These are phyloP conservation scores for Poeciliopsis occidentalis DNA, from an alignment of 2,113 vertebrate species.

Conservation along the genomic window DNA sequence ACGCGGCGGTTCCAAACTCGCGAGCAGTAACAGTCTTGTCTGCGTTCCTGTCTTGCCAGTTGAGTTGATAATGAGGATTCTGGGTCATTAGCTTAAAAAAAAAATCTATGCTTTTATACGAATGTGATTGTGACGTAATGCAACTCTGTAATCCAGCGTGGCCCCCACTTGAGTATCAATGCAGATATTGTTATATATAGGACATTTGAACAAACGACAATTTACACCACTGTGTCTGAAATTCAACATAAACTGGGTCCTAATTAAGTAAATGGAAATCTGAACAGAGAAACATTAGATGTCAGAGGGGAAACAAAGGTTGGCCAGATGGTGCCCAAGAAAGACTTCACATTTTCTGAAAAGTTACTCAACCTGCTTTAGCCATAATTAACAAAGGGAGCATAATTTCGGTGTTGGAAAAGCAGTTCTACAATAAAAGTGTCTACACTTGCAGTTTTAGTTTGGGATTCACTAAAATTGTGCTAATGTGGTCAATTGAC, in stretches of 20 bases:
- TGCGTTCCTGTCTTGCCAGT: conserved; percentile 69
- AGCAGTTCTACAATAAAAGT: background rate
- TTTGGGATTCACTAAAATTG: background rate
- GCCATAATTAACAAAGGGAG: background rate
- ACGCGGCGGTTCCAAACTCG: conserved; percentile 70
- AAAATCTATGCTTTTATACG: conserved; percentile 50
- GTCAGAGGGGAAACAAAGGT: background rate
- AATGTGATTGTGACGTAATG: conserved; percentile 57
- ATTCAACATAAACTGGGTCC: conserved; percentile 57
- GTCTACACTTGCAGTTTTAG: background rate
- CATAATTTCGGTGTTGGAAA: background rate
- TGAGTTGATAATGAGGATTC: conserved; percentile 73
- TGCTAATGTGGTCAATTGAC: background rate
- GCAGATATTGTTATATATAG: conserved; percentile 37
- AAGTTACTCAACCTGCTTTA: background rate
- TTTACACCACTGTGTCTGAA: conserved; percentile 58
- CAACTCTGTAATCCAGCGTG: conserved; percentile 48
- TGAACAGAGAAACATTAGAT: background rate
- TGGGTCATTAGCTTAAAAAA: conserved; percentile 70
- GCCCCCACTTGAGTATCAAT: conserved; percentile 26
- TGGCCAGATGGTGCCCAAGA: background rate
- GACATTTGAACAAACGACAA: conserved; percentile 59
- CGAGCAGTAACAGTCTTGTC: conserved; percentile 77
- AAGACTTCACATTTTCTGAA: background rate
- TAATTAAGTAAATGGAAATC: background rate